These are phyloP conservation scores for Oscheius myriophilus DNA, from an alignment of 2,888 invertebrate genomes.

Conservation along the genomic window DNA sequence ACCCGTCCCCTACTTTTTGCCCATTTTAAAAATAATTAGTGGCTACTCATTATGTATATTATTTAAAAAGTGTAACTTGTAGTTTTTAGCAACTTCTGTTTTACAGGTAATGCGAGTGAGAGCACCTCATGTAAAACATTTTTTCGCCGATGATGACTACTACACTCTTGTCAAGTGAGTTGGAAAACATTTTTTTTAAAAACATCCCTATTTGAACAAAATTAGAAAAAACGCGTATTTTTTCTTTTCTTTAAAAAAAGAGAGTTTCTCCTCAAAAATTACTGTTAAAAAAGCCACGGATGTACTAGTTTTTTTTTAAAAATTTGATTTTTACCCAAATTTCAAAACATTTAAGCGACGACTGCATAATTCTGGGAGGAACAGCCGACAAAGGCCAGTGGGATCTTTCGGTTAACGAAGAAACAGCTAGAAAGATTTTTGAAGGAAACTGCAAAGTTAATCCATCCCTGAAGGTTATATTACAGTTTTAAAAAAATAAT, in stretches of 20 bases:
- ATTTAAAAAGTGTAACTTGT: too few relatives aligned
- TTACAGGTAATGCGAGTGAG: constrained; percentile 43
- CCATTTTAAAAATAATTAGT: too few relatives aligned
- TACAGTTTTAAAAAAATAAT: neutral
- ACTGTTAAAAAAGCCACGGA: too few relatives aligned
- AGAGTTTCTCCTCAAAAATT: too few relatives aligned
- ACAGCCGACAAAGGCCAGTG: constrained; percentile 80
- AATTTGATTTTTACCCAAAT: constrained; percentile 68
- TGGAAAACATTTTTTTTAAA: too few relatives aligned
- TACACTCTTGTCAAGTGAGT: constrained; percentile 88
- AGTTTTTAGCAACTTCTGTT: too few relatives aligned
- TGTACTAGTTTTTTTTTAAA: too few relatives aligned
- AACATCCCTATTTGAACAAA: too few relatives aligned
- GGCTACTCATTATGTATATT: too few relatives aligned
- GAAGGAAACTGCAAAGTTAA: constrained; percentile 77
- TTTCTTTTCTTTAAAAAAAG: too few relatives aligned
- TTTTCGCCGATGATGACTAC: constrained; percentile 75
- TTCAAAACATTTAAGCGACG: constrained; percentile 38
- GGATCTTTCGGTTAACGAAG: constrained; percentile 74
- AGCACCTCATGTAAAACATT: constrained; percentile 77
- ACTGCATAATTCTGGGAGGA: constrained; percentile 80
- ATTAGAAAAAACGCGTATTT: too few relatives aligned
- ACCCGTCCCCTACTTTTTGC: too few relatives aligned
- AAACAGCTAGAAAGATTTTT: constrained; percentile 78
- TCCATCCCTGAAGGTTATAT: constrained; percentile 77